Conservation (phyloP, 2,113 vertebrate genomes). For the Apteryx owenii region DNA sequence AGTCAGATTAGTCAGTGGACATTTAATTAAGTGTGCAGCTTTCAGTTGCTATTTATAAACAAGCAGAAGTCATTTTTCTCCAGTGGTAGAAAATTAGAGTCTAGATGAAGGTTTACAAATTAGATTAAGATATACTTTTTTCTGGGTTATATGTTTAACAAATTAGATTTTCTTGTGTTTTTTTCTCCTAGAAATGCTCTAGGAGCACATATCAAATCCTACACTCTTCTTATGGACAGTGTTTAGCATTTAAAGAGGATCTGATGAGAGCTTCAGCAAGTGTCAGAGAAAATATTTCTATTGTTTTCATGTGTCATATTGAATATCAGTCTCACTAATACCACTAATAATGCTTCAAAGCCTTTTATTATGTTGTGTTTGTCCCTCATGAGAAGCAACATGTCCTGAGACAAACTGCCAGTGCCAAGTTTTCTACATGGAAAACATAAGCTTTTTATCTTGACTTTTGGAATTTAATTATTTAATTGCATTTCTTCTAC, state of each 20-base stretch:
- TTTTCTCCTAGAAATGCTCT: neutral
- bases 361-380: neutral
- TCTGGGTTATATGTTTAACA: conserved; percentile 6
- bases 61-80: conserved; percentile 40
- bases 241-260: neutral
- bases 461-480: neutral
- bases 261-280: neutral
- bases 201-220: neutral
- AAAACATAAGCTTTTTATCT: neutral
- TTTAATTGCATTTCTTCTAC: neutral
- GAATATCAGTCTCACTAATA: neutral
- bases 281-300: neutral
- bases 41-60: conserved; percentile 67
- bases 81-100: conserved; percentile 27
- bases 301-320: neutral
- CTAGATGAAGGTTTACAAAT: conserved; percentile 34
- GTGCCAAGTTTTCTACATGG: neutral
- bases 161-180: conserved; percentile 12
- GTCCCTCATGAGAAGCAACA: neutral
- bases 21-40: conserved; percentile 61
- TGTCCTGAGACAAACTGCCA: neutral
- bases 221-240: neutral
- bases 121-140: conserved; percentile 18
- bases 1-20: conserved; percentile 38
- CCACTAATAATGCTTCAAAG: neutral